phyloP scores from a whole-genome alignment of 2,113 vertebrate species.

The Addax nasomaculatus region DNA sequence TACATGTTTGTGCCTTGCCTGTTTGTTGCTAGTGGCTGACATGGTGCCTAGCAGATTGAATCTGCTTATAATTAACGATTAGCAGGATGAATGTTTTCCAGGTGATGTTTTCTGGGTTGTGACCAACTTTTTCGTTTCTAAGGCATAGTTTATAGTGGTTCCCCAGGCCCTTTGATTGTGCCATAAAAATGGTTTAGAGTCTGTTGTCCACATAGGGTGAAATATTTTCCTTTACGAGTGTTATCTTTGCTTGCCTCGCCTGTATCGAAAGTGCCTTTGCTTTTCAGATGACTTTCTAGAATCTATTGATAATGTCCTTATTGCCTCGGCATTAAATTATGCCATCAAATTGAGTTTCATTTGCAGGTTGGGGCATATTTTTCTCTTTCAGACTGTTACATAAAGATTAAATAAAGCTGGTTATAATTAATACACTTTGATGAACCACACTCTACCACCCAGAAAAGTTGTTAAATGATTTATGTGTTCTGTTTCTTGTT shows the following conservation, averaged over 20 bases:
- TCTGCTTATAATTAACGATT: neutral
- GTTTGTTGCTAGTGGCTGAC: neutral
- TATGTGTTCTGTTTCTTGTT: constrained; percentile 5
- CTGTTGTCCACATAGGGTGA: neutral
- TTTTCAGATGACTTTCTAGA: neutral
- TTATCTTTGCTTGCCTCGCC: neutral
- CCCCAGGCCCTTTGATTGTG: neutral
- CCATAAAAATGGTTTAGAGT: neutral
- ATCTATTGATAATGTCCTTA: neutral
- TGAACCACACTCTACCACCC: neutral
- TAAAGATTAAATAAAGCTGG: neutral
- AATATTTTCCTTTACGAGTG: neutral
- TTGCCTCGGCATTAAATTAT: neutral
- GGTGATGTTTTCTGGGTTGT: neutral
- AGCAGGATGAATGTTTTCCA: neutral
- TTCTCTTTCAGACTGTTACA: neutral
- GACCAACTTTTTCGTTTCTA: neutral
- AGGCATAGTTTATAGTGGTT: neutral
- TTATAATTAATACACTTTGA: constrained; percentile 28
- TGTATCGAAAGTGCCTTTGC: neutral
- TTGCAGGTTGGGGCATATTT: neutral
- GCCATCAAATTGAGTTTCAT: neutral
- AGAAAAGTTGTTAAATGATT: constrained; percentile 21
- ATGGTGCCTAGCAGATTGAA: neutral
- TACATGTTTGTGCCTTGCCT: neutral